phyloP scores from a whole-genome alignment of 2,888 invertebrate genomes.

The Caenorhabditis zanzibari region DNA sequence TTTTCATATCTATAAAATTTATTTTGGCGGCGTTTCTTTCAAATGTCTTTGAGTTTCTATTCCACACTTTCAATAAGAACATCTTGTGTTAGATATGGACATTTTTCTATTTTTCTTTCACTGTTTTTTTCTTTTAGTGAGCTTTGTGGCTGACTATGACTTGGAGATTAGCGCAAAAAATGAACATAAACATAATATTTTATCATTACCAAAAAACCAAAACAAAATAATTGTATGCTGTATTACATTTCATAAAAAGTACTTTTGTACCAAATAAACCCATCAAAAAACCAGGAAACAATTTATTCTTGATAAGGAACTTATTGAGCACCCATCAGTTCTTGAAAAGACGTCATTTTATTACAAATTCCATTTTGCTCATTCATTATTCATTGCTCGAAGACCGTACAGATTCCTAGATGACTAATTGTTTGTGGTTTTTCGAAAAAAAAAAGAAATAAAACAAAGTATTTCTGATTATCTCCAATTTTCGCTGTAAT shows the following conservation, averaged over 20 bases:
- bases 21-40: too few species aligned
- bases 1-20: too few species aligned
- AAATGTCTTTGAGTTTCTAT: not conserved
- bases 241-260: too few species aligned
- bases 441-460: not conserved
- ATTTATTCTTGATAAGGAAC: not conserved
- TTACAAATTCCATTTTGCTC: not conserved
- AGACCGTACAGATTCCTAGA: not conserved
- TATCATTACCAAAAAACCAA: too few species aligned
- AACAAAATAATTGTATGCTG: too few species aligned
- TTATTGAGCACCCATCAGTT: not conserved
- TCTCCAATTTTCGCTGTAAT: constrained; percentile 5
- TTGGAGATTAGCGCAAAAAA: too few species aligned
- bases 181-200: too few species aligned
- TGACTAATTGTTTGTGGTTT: constrained; percentile 6
- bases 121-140: not conserved
- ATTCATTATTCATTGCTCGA: not conserved
- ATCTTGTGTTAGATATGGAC: not conserved
- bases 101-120: not conserved
- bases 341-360: constrained; percentile 13
- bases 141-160: not conserved
- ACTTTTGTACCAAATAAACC: too few species aligned
- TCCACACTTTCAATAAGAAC: not conserved
- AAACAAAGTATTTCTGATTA: not conserved
- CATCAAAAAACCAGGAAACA: not conserved